Evolutionary conservation across 2,113 vertebrate genomes (phyloP).

Genomic region (Microtus pennsylvanicus): DNA sequence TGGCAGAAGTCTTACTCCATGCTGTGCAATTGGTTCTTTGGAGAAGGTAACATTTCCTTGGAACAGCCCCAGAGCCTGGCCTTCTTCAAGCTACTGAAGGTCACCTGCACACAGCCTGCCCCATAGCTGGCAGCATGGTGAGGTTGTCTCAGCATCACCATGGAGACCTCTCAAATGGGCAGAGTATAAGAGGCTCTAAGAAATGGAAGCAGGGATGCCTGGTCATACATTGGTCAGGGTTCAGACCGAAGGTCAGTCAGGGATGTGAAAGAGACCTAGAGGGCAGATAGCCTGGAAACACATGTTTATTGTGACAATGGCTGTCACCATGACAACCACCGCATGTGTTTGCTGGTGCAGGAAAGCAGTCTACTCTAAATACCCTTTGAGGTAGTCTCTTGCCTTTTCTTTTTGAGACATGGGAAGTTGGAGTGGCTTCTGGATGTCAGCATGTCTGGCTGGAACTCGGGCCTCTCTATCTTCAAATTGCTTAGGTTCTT

Average conservation of each 20-base stretch:
- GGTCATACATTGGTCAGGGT: not conserved
- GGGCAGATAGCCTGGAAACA: not conserved
- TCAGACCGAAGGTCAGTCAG: not conserved
- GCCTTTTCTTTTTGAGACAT: too few relatives aligned
- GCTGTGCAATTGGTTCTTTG: not conserved
- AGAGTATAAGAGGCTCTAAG: too few relatives aligned
- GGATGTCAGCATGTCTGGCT: not conserved
- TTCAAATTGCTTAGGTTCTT: not conserved
- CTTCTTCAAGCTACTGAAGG: not conserved
- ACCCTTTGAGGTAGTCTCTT: too few relatives aligned
- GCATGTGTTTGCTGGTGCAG: too few relatives aligned
- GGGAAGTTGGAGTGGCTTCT: not conserved
- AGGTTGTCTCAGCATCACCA: not conserved
- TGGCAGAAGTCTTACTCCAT: not conserved
- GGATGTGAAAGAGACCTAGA: not conserved
- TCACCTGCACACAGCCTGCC: not conserved
- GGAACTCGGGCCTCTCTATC: not conserved
- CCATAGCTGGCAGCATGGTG: too few relatives aligned
- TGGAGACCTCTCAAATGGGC: not conserved
- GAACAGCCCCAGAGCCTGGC: not conserved
- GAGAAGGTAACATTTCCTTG: not conserved
- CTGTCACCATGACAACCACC: not conserved
- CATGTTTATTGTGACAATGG: not conserved
- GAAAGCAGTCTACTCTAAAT: not conserved
- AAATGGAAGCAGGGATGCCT: not conserved